Conservation (phyloP, 2,113 vertebrate genomes). For the Gasterosteus nipponicus region DNA sequence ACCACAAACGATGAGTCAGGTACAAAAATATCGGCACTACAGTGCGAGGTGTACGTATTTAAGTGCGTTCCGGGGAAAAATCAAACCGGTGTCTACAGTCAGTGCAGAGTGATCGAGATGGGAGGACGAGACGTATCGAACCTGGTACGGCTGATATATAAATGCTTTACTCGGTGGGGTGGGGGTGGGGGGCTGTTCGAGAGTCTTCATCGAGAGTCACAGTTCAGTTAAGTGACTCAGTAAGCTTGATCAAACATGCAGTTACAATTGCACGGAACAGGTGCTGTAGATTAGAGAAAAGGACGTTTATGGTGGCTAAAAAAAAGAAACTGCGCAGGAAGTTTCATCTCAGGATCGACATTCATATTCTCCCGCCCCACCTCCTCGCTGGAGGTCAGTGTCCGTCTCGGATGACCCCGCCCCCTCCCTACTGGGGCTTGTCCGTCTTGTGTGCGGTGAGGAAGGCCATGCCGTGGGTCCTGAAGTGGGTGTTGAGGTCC, state of each 20-base stretch:
- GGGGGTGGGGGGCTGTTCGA: slow-evolving; percentile 3
- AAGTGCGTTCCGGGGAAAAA: slow-evolving; percentile 39
- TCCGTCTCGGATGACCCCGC: neutral
- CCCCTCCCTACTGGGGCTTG: slow-evolving; percentile 70
- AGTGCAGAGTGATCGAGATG: slow-evolving; percentile 50
- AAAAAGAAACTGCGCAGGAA: slow-evolving; percentile 56
- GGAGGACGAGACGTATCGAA: slow-evolving; percentile 30
- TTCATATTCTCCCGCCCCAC: slow-evolving; percentile 55
- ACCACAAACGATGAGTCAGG: slow-evolving; percentile 6
- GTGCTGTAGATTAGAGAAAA: slow-evolving; percentile 54
- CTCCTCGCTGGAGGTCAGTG: neutral
- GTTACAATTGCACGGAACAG: slow-evolving; percentile 64
- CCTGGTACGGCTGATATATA: slow-evolving; percentile 56
- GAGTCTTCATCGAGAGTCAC: slow-evolving; percentile 36
- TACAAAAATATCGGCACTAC: slow-evolving; percentile 49
- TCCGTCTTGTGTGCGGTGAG: slow-evolving; percentile 90
- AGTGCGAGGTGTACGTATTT: slow-evolving; percentile 39
- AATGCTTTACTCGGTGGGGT: slow-evolving; percentile 37
- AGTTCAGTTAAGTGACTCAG: slow-evolving; percentile 54
- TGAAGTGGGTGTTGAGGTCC: slow-evolving; percentile 93
- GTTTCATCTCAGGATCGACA: slow-evolving; percentile 59
- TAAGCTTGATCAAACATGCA: slow-evolving; percentile 71
- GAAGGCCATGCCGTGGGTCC: slow-evolving; percentile 97
- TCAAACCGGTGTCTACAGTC: slow-evolving; percentile 55
- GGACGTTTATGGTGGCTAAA: slow-evolving; percentile 48